Base-by-base conservation (phyloP, 2,888 invertebrate species). In the Brassicogethes aeneus region DNA sequence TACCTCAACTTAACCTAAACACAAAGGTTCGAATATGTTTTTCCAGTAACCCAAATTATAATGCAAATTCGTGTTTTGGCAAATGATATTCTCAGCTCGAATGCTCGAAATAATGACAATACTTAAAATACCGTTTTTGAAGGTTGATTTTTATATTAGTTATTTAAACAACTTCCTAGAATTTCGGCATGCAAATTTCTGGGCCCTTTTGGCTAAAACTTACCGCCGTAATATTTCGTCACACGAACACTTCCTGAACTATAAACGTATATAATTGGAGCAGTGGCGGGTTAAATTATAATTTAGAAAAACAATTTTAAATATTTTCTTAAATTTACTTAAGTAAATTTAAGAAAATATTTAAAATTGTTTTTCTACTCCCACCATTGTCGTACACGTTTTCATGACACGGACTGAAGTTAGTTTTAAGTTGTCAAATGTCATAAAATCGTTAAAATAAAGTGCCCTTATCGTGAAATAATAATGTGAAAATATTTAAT, bases 111-210 rank as follows among this genome's bases (percentile, higher is more conserved):
- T 32, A 32, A 32, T 32, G 32, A 32, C 32, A 32, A 32, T 12
- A 32, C 12, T 32, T 32, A 32, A 32, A 32, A 8, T 32, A 32
- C 32, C 32, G 32, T 32, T 32, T 12, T 13, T 32, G 12, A 32
- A 32, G 32, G 32, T 32, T 32, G 14, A 7, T 32, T 32, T 5
- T 32, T 32, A 32, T 7, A 10, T 32, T 32, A 32, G 36, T 46
- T 45, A 43, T 35, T 45, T 45, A 36, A 43, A 42, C 37, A 33
- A 50, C 48, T 50, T 50, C 48, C 50, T 44, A 45, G 50, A 50
- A 50, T 39, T 35, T 40, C 45, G 39, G 37, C 46, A 50, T 50
- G 43, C 42, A 36, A 37, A 33, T 39, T 50, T 50, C 45, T 46
- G 45, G 46, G 5, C 36, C 17, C n/a, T 17, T 36, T 33, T 41